Evolutionary conservation across 2,888 invertebrate genomes (phyloP), one percentile per base, ranked within the genome.

Genomic region (Drosophila multiciliata): DNA sequence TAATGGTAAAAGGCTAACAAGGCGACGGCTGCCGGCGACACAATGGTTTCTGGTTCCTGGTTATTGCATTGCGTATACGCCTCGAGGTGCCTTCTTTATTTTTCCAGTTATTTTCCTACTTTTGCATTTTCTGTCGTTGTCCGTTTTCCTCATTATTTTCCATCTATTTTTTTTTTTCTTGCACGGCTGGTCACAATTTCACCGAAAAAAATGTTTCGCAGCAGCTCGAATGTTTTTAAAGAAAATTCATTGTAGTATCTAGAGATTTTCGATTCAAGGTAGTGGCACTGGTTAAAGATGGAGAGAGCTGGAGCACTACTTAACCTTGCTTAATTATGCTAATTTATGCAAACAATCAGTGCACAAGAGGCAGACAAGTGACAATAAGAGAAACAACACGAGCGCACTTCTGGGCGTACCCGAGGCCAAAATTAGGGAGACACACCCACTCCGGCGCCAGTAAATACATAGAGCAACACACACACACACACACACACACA

Each of bases 301-400:
- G 17, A 23, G n/a, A 33, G 23, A 45, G 20, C 38, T n/a, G 29
- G 40, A 29, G 50, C 54, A 45, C 48, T 63, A 68, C 48, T 77
- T 66, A 75, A 78, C 78, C 73, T 73, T 74, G 90, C 78, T 85
- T 88, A 85, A 85, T 89, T 85, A 89, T 89, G 88, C 73, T 88
- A 85, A 85, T 89, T 89, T 85, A 85, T 85, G 83, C 88, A 80
- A 89, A 89, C 90, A 85, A 85, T 85, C 90, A 80, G 88, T 74
- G 73, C 72, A 81, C 83, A 84, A 84, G 84, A 82, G 83, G 83
- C 89, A 78, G 86, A 88, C 83, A 89, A 89, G 88, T 80, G 88
- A 52, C 90, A 85, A 75, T 72, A 62, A 69, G 67, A 67, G 49
- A 68, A 59, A 33, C 66, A 73, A 59, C 58, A 63, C 52, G 42